Percentiles rank a stretch among this genome's conserved stretches.
Conservation (phyloP, 2,797 vertebrate species). For the Coendou prehensilis region DNA sequence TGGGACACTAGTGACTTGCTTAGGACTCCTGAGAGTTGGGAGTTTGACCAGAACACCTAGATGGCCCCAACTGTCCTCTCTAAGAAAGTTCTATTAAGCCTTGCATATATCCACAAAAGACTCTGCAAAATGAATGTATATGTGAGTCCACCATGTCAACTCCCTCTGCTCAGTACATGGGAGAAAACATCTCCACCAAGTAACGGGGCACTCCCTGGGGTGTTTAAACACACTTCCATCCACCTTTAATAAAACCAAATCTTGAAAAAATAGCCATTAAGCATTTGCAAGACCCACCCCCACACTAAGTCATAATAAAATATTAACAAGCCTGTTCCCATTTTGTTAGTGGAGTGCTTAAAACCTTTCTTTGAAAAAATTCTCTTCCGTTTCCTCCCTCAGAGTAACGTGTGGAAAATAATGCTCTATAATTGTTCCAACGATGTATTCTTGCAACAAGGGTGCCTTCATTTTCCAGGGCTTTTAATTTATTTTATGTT, state of each 20-base stretch:
- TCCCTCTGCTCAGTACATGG: neutral
- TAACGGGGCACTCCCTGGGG: too few species aligned
- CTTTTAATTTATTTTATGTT: slow-evolving; percentile 86
- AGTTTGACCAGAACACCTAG: neutral
- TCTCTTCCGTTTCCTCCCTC: neutral
- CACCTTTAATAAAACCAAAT: neutral
- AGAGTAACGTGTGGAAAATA: slow-evolving; percentile 70
- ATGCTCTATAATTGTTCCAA: slow-evolving; percentile 60
- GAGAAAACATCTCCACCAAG: neutral
- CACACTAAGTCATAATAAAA: slow-evolving; percentile 6
- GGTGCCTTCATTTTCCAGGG: slow-evolving; percentile 73
- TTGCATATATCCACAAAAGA: neutral
- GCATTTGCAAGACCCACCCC: neutral
- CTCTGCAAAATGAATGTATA: neutral
- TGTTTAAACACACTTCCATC: neutral
- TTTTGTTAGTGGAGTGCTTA: neutral
- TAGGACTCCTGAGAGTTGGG: neutral
- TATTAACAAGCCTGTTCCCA: neutral
- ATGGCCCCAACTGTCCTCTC: too few species aligned
- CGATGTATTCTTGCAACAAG: slow-evolving; percentile 70
- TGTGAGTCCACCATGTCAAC: rapidly evolving
- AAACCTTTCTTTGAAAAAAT: slow-evolving; percentile 41
- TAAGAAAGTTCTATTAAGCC: neutral
- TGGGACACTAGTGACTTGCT: neutral
- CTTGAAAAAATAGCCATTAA: neutral